A percentile compares a stretch with the other conserved stretches of the same genome.
These are phyloP conservation scores for Parelbella ahira DNA, from an alignment of 2,888 invertebrate species.

Conservation along the genomic window DNA sequence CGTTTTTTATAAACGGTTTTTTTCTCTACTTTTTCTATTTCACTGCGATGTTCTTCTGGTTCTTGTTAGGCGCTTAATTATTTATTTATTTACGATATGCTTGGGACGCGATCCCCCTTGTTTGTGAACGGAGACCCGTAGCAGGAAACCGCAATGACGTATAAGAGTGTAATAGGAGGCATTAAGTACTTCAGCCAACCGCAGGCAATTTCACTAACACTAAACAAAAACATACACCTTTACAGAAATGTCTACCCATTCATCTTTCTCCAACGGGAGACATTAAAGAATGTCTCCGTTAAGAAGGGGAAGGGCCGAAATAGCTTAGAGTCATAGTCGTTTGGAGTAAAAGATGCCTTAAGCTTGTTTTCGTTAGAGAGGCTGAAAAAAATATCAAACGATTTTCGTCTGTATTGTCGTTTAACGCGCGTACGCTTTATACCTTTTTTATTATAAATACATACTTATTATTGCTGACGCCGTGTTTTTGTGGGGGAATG, in stretches of 20 bases:
- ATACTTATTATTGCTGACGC: constrained; percentile 61
- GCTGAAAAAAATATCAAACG: constrained; percentile 29
- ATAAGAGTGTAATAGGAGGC: constrained; percentile 59
- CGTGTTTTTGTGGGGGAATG: constrained; percentile 50
- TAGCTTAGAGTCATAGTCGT: constrained; percentile 59
- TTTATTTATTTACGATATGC: constrained; percentile 23
- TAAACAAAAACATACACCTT: constrained; percentile 74
- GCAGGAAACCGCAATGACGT: constrained; percentile 64
- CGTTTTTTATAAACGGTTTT: constrained; percentile 46
- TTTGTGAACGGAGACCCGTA: constrained; percentile 46
- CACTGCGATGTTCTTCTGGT: constrained; percentile 36
- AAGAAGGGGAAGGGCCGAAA: constrained; percentile 68
- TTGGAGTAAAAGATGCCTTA: constrained; percentile 34
- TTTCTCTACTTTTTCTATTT: constrained; percentile 43
- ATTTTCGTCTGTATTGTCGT: constrained; percentile 36
- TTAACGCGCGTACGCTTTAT: constrained; percentile 35
- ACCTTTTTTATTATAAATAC: constrained; percentile 46
- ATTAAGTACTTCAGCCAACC: constrained; percentile 64
- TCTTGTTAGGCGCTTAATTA: constrained; percentile 37
- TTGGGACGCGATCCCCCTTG: constrained; percentile 33
- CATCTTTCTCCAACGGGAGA: constrained; percentile 74
- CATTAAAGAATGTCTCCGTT: constrained; percentile 77
- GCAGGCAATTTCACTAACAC: constrained; percentile 63
- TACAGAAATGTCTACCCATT: constrained; percentile 76
- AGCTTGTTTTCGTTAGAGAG: constrained; percentile 27